Percentiles rank a stretch among this genome's conserved stretches.
phyloP scores from a whole-genome alignment of 2,797 vertebrate species.

The Brachyalestes nurse region DNA sequence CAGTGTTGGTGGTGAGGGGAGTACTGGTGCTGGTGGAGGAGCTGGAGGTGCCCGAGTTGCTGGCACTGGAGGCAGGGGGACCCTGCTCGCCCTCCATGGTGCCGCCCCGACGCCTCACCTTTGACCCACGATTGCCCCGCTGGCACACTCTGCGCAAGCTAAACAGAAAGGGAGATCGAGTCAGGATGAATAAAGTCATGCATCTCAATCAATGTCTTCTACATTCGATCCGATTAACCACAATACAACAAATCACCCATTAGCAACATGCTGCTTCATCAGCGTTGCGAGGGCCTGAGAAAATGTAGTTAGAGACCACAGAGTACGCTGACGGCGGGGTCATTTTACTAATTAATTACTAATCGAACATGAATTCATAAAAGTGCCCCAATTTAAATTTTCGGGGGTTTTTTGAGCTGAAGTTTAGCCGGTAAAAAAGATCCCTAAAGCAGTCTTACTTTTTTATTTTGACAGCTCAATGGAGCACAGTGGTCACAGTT shows the following conservation, averaged over 20 bases:
- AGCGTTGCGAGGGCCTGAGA: neutral
- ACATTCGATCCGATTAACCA: neutral
- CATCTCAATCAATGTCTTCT: neutral
- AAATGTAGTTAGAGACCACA: neutral
- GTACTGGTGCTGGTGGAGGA: slow-evolving; percentile 63
- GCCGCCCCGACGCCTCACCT: slow-evolving; percentile 79
- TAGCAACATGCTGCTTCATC: neutral
- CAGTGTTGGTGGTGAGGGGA: slow-evolving; percentile 62
- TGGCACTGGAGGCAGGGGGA: slow-evolving; percentile 74
- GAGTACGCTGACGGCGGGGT: neutral
- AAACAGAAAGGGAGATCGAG: slow-evolving; percentile 12
- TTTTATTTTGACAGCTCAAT: neutral
- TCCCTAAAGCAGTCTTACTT: neutral
- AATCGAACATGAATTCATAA: neutral
- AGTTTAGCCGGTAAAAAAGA: neutral
- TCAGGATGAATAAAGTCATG: neutral
- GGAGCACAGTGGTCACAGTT: neutral
- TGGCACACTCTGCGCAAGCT: slow-evolving; percentile 82
- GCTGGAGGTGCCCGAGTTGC: slow-evolving; percentile 59
- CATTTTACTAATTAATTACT: neutral
- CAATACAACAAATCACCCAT: neutral
- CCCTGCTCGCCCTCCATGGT: slow-evolving; percentile 91
- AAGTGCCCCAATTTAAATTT: neutral
- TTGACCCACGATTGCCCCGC: slow-evolving; percentile 75
- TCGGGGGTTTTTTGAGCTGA: neutral